Conservation (phyloP, 2,113 vertebrate genomes). For the Cottus gobio region DNA sequence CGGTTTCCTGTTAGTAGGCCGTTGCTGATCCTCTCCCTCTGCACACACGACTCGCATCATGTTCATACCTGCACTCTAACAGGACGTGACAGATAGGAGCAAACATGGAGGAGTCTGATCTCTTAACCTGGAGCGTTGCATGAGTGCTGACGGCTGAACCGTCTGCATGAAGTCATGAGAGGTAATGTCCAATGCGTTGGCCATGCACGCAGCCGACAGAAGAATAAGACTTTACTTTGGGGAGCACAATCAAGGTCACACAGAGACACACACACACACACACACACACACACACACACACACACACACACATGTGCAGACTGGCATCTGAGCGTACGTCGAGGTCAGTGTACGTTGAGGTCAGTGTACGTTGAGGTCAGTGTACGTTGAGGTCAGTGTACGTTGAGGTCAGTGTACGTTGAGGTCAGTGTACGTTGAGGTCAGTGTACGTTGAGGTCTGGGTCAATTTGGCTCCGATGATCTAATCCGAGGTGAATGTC, state of each 20-base stretch:
- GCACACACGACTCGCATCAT: conserved; percentile 8
- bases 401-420: conserved; percentile 1
- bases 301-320: no score
- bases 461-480: conserved; percentile 19
- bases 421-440: conserved; percentile 2
- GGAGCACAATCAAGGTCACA: no score
- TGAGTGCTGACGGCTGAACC: no score
- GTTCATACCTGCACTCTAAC: conserved; percentile 32
- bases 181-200: no score
- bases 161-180: no score
- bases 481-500: conserved; percentile 57
- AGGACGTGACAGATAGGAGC: conserved; percentile 43
- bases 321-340: conserved; percentile 2
- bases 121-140: conserved; percentile 31
- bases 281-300: no score
- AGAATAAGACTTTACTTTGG: no score
- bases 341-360: not conserved
- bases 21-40: not conserved
- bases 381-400: conserved; percentile 7
- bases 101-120: conserved; percentile 46
- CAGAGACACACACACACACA: no score
- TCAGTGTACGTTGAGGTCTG: conserved; percentile 12
- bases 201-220: no score
- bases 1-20: not conserved
- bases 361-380: conserved; percentile 14